Conservation (phyloP, 2,888 invertebrate species). For the Plagiodera versicolora region DNA sequence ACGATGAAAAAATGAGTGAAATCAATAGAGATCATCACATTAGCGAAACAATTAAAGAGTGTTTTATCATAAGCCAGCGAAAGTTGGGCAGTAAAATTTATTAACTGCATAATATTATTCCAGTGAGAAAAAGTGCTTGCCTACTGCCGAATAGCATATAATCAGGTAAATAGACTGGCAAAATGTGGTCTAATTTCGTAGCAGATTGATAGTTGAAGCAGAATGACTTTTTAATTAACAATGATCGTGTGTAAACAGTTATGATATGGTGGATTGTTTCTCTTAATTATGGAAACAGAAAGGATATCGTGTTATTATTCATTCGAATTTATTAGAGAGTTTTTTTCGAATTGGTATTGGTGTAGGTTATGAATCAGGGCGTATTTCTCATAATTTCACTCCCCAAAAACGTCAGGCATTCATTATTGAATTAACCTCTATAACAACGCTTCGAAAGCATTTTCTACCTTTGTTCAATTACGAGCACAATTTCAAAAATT, state of each 20-base stretch:
- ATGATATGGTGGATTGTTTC: slow-evolving; percentile 25
- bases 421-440: no score
- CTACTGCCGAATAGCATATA: slow-evolving; percentile 28
- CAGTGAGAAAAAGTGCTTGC: slow-evolving; percentile 20
- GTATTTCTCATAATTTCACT: no score
- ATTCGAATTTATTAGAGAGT: neutral
- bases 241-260: slow-evolving; percentile 23
- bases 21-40: slow-evolving; percentile 25
- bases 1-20: slow-evolving; percentile 19
- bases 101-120: slow-evolving; percentile 24
- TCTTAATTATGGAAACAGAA: slow-evolving; percentile 7
- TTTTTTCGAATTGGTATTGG: neutral
- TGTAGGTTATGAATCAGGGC: neutral
- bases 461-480: no score
- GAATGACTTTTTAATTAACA: slow-evolving; percentile 19
- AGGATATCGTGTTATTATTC: neutral
- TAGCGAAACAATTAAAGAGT: slow-evolving; percentile 22
- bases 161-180: slow-evolving; percentile 31
- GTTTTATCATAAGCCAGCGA: slow-evolving; percentile 29
- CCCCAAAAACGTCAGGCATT: no score
- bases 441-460: no score
- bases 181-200: slow-evolving; percentile 23
- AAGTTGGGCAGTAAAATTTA: slow-evolving; percentile 21
- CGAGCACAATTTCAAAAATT: no score
- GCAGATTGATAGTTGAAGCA: slow-evolving; percentile 16